Evolutionary conservation across 2,888 invertebrate species (phyloP).

Genomic region (Quadriops clusia): DNA sequence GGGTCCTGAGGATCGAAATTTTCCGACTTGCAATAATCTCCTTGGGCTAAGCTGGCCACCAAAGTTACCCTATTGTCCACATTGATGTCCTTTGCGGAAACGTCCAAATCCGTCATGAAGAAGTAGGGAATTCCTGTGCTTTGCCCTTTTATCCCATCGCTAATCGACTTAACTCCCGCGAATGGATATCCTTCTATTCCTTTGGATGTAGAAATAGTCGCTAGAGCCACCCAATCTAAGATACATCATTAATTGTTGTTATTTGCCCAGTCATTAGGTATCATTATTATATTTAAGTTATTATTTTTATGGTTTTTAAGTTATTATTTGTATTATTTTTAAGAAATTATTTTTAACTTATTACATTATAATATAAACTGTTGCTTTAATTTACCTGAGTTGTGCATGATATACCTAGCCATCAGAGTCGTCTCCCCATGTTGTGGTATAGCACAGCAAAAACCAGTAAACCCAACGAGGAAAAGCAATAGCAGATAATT

Average conservation of each 20-base stretch:
- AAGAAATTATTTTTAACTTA: no score
- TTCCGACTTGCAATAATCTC: constrained; percentile 49
- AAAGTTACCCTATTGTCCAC: constrained; percentile 55
- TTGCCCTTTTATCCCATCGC: constrained; percentile 54
- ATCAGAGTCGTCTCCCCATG: no score
- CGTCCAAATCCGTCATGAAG: constrained; percentile 60
- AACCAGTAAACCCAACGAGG: no score
- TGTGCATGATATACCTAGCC: constrained; percentile 62
- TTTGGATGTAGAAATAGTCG: constrained; percentile 52
- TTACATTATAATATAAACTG: no score
- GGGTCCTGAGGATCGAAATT: constrained; percentile 65
- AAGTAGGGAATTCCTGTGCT: constrained; percentile 64
- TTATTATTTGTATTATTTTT: no score
- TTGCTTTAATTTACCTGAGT: no score
- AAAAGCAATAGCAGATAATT: no score
- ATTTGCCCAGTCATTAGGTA: no score
- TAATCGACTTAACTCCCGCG: constrained; percentile 55
- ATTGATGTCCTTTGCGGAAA: constrained; percentile 52
- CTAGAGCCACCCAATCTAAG: constrained; percentile 60
- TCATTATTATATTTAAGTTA: no score
- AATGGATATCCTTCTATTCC: constrained; percentile 54
- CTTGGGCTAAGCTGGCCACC: constrained; percentile 57
- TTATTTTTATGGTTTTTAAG: no score
- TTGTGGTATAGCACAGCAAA: no score
- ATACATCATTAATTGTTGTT: no score